A percentile compares a stretch with the other conserved stretches of the same genome.
These are phyloP conservation scores for Morus bassanus DNA, from an alignment of 2,797 vertebrate genomes.

Conservation along the genomic window DNA sequence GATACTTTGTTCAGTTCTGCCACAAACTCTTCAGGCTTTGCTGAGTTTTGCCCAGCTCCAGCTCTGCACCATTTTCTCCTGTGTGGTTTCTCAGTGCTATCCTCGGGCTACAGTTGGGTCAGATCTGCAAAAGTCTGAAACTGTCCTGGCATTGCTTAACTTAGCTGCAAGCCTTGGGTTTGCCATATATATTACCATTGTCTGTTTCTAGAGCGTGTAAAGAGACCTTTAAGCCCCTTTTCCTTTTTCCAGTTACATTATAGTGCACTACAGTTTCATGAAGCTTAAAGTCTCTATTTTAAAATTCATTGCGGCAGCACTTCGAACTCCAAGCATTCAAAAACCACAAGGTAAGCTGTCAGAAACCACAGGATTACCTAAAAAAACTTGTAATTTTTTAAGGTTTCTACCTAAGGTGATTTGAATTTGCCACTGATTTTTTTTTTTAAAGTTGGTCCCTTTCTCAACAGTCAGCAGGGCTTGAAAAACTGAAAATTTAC, in stretches of 20 bases:
- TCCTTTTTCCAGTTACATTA: background rate
- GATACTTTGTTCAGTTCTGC: background rate
- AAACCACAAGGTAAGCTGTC: conserved; percentile 20
- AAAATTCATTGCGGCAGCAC: conserved; percentile 28
- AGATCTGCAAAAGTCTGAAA: background rate
- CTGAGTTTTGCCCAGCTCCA: background rate
- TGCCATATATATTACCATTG: background rate
- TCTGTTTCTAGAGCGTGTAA: background rate
- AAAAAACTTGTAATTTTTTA: background rate
- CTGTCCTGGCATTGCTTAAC: background rate
- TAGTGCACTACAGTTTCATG: background rate
- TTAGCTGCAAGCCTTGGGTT: background rate
- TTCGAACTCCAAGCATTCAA: background rate
- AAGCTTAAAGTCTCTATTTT: conserved; percentile 1
- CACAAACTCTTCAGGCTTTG: background rate
- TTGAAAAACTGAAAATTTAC: background rate
- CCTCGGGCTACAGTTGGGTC: background rate
- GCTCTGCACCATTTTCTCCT: background rate
- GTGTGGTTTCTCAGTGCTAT: background rate
- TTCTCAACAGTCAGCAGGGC: background rate
- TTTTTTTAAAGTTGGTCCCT: background rate
- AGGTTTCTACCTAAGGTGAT: background rate
- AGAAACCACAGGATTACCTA: background rate
- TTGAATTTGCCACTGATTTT: background rate
- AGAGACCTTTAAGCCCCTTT: conserved; percentile 11